Base-by-base conservation (phyloP, 2,888 invertebrate species). In the Steromphala cineraria region DNA sequence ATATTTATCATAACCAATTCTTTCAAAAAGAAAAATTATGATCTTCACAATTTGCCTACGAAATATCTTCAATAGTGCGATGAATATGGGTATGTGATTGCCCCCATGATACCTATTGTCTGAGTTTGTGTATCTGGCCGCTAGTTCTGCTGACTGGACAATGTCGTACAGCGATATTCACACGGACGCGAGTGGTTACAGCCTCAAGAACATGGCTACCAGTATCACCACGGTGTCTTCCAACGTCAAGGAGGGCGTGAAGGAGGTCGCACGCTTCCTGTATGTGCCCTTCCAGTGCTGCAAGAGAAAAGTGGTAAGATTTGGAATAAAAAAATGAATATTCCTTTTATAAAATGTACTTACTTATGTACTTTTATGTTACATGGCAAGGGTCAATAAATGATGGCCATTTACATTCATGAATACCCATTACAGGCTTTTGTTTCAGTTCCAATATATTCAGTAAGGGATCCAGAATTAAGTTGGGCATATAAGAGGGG, bases 201-300 rank as follows among this genome's bases (percentile, higher is more conserved):
- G 67, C 46, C 52, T 78, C 4, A 78, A 78, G 52, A 67, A 67
- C 28, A 67, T 67, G 67, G 74, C 74, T 19, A 40, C 78, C 19
- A 52, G 67, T 40, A 46, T 52, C 13, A 24, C 46, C 17, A 31
- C 74, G 2, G 36, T 46, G 19, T 46, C 46, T 19, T 31, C 78
- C 19, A 52, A n/a, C 28, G 46, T 52, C 0, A 52, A 21, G 28
- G 67, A 62, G 24, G 78, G 67, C 13, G 78, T 78, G 13, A 78
- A 78, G n/a, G 78, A 78, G 67, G 53, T 78, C 15, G 78, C 67
- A 17, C 28, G 67, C 24, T 67, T 78, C 21, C 62, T 78, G 10
- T 62, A 67, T 7, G 78, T 78, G 36, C 78, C 78, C 7, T 78
- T 78, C 46, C 78, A 78, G 24, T 78, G 78, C 24, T 78, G 78